A percentile compares a stretch with the other conserved stretches of the same genome.
Evolutionary conservation across 2,888 invertebrate species (phyloP).

Genomic region (Brachynemurus nebulosus): DNA sequence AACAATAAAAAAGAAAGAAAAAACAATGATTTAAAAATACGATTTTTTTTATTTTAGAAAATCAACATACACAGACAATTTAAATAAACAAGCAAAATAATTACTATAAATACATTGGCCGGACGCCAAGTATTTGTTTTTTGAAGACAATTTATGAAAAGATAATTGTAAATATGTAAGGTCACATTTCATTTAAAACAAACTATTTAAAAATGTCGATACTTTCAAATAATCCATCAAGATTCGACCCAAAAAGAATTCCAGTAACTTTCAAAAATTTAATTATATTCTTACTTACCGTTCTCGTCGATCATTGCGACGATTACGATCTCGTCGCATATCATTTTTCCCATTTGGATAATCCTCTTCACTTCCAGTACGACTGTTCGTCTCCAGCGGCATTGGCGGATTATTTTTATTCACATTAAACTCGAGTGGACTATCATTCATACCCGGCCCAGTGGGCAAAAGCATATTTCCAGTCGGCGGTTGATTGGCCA

Average conservation of each 20-base stretch:
- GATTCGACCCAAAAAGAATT: too few relatives aligned
- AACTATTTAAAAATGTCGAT: too few relatives aligned
- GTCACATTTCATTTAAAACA: too few relatives aligned
- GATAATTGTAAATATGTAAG: too few relatives aligned
- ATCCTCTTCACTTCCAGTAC: constrained; percentile 28
- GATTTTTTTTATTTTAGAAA: constrained; percentile 6
- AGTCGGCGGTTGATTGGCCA: constrained; percentile 6
- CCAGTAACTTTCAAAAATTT: too few relatives aligned
- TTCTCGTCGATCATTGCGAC: constrained; percentile 19
- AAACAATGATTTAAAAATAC: constrained; percentile 11
- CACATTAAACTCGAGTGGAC: constrained; percentile 46
- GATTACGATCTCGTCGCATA: constrained; percentile 21
- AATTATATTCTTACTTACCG: too few relatives aligned
- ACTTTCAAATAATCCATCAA: too few relatives aligned
- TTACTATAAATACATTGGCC: constrained; percentile 1
- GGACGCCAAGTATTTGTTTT: not conserved
- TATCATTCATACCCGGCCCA: constrained; percentile 39
- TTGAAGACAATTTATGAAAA: too few relatives aligned
- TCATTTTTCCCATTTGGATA: constrained; percentile 28
- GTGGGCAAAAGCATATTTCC: constrained; percentile 4
- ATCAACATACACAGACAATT: too few relatives aligned
- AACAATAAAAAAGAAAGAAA: constrained; percentile 9
- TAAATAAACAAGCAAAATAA: too few relatives aligned
- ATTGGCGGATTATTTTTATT: constrained; percentile 45
- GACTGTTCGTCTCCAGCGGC: constrained; percentile 33